These are phyloP conservation scores for Pyrochroa serraticornis DNA, from an alignment of 2,888 invertebrate genomes.

Conservation along the genomic window DNA sequence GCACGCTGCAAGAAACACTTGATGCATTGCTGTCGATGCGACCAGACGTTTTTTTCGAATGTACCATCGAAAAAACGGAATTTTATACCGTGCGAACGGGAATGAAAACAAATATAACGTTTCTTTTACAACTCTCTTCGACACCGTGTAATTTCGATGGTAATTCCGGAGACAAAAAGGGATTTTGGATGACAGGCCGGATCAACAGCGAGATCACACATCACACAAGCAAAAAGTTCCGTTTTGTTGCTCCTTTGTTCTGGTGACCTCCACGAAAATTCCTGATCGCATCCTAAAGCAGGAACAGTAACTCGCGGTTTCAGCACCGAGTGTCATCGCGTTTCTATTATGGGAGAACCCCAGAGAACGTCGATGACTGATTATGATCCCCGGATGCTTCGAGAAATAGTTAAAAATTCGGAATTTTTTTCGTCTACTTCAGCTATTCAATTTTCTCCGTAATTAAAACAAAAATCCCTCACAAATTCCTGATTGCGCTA, in stretches of 20 bases:
- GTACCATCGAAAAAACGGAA: slow-evolving; percentile 41
- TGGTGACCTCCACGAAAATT: slow-evolving; percentile 5
- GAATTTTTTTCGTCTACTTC: too few relatives aligned
- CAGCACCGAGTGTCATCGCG: too few relatives aligned
- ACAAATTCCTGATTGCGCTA: too few relatives aligned
- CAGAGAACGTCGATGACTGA: too few relatives aligned
- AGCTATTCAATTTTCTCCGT: too few relatives aligned
- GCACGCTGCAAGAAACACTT: slow-evolving; percentile 32
- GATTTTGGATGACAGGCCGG: slow-evolving; percentile 39
- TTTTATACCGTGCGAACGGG: slow-evolving; percentile 55
- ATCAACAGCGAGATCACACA: slow-evolving; percentile 38
- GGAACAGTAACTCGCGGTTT: background rate
- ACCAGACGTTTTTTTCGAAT: slow-evolving; percentile 38
- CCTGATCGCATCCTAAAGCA: background rate
- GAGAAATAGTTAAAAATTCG: too few relatives aligned
- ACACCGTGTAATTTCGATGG: slow-evolving; percentile 50
- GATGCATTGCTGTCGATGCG: slow-evolving; percentile 40
- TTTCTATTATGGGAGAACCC: too few relatives aligned
- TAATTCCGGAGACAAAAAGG: slow-evolving; percentile 46
- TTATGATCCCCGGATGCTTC: too few relatives aligned
- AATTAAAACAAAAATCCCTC: too few relatives aligned
- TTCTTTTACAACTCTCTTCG: slow-evolving; percentile 49
- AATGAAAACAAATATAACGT: slow-evolving; percentile 53
- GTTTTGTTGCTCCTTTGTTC: slow-evolving; percentile 16
- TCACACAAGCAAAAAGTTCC: slow-evolving; percentile 32